A percentile compares a stretch with the other conserved stretches of the same genome.
These are phyloP conservation scores for Dromiciops gliroides DNA, from an alignment of 2,113 vertebrate genomes.

Conservation along the genomic window DNA sequence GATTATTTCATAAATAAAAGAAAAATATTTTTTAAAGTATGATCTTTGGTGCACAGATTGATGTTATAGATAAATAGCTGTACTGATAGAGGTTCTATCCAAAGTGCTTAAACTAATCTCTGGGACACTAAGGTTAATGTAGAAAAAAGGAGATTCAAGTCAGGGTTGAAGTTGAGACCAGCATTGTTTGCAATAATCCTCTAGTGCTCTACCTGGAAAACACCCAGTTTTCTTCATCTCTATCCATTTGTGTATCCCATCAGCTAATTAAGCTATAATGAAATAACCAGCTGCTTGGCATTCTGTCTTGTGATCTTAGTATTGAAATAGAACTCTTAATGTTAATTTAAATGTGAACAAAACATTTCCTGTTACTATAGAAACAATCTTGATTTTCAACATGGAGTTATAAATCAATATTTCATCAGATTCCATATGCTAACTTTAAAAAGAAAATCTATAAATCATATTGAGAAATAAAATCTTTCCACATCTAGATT, in stretches of 20 bases:
- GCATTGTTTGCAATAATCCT: not conserved
- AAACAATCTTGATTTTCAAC: not conserved
- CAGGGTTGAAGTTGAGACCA: not conserved
- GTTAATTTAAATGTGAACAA: constrained; percentile 24
- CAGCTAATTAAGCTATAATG: not conserved
- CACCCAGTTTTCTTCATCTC: not conserved
- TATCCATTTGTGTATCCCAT: constrained; percentile 32
- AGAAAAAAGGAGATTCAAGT: not conserved
- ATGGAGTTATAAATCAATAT: too few relatives aligned
- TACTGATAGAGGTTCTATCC: not conserved
- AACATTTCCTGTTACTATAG: not conserved
- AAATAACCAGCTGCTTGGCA: not conserved
- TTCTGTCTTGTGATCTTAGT: not conserved
- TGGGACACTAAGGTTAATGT: not conserved
- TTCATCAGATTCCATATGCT: too few relatives aligned
- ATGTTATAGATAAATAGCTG: not conserved
- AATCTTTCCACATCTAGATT: not conserved
- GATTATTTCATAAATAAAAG: not conserved
- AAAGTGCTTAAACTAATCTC: not conserved
- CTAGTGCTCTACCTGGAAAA: not conserved
- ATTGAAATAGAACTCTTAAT: not conserved
- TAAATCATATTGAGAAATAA: not conserved
- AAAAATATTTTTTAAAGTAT: not conserved
- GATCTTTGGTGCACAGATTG: not conserved
- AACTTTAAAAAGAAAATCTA: too few relatives aligned